Conservation (phyloP, 2,888 invertebrate genomes). For the Eristalis arbustorum region DNA sequence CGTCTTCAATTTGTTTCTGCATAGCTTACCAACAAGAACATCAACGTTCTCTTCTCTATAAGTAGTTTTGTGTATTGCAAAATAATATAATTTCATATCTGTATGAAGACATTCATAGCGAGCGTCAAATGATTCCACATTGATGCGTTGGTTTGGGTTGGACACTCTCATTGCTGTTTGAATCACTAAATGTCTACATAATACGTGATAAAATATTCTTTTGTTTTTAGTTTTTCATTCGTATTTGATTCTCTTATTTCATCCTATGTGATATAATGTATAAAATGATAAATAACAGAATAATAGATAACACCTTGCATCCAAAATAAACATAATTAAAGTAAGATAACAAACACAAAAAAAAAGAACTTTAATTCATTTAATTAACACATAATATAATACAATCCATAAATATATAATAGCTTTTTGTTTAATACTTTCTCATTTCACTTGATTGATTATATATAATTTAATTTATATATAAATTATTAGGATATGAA, state of each 20-base stretch:
- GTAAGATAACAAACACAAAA: slow-evolving; percentile 50
- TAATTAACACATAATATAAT: slow-evolving; percentile 59
- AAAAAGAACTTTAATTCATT: slow-evolving; percentile 37
- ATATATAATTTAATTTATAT: slow-evolving; percentile 45
- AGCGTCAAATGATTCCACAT: not conserved
- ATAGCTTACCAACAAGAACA: slow-evolving; percentile 31
- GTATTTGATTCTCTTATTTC: slow-evolving; percentile 1
- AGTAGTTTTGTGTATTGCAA: slow-evolving; percentile 20
- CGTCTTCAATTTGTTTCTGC: slow-evolving; percentile 29
- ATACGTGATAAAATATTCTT: slow-evolving; percentile 33
- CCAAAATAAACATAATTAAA: slow-evolving; percentile 28
- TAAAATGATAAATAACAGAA: slow-evolving; percentile 46
- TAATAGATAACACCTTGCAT: slow-evolving; percentile 43
- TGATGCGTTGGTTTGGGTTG: not conserved
- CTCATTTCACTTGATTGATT: slow-evolving; percentile 62
- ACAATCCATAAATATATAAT: slow-evolving; percentile 68
- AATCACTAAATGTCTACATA: slow-evolving; percentile 19
- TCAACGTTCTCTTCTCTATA: slow-evolving; percentile 19
- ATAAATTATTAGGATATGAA: slow-evolving; percentile 24
- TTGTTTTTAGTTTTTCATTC: not conserved
- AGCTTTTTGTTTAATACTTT: slow-evolving; percentile 63
- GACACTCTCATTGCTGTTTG: not conserved
- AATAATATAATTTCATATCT: slow-evolving; percentile 9
- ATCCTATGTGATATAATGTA: slow-evolving; percentile 40
- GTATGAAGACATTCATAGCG: not conserved